These are phyloP conservation scores for Apodemia duryi DNA, from an alignment of 2,888 invertebrate genomes.

Conservation along the genomic window DNA sequence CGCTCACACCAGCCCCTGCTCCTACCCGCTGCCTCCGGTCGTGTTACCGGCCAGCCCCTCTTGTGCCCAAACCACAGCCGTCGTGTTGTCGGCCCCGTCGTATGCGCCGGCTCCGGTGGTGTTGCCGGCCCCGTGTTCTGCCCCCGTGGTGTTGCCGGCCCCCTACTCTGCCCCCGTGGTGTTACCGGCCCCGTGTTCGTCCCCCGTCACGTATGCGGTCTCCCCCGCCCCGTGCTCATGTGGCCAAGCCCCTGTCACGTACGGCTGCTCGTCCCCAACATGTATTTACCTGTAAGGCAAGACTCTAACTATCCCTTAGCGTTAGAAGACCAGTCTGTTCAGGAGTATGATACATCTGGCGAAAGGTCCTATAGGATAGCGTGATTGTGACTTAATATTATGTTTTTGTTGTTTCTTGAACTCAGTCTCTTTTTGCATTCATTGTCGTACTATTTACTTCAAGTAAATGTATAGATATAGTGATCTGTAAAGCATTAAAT, in stretches of 20 bases:
- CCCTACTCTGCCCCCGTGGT: not conserved
- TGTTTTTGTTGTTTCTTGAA: too few relatives aligned
- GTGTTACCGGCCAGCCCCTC: not conserved
- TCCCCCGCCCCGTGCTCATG: constrained; percentile 7
- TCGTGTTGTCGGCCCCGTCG: not conserved
- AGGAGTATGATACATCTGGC: not conserved
- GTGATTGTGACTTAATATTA: not conserved
- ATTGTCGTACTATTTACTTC: too few relatives aligned
- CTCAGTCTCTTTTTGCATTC: too few relatives aligned
- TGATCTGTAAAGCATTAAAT: too few relatives aligned
- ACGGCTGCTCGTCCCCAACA: not conserved
- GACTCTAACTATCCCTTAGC: not conserved
- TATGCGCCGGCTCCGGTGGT: not conserved
- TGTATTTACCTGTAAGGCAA: constrained; percentile 9
- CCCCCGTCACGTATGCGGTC: constrained; percentile 2
- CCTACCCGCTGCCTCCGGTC: not conserved
- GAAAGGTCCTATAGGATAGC: not conserved
- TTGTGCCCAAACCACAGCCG: too few relatives aligned
- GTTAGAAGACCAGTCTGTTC: not conserved
- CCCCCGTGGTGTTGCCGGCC: not conserved
- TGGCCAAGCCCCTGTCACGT: not conserved
- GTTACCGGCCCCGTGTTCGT: not conserved
- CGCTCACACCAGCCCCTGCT: not conserved
- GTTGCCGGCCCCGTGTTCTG: not conserved
- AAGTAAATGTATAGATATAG: too few relatives aligned